Base-by-base conservation (phyloP, 2,113 vertebrate genomes). In the Hystrix brachyura region DNA sequence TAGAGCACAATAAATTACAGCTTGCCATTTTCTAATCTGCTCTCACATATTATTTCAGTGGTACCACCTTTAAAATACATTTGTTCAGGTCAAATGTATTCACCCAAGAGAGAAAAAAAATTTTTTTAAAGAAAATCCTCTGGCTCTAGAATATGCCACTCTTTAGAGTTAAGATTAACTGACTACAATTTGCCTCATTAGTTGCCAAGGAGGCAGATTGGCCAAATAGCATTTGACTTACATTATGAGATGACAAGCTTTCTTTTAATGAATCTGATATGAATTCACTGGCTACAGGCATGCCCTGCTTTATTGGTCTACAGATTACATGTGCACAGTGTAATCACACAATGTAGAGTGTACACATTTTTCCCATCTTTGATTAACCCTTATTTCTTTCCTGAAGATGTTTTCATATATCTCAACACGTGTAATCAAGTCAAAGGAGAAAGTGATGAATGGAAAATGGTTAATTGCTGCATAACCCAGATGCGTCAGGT, bases 101-200 rank as follows among this genome's bases (percentile, higher is more conserved):
- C 1, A 43, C 11, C 55, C 32, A 94, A 96, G 95, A 79, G 91
- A 97, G 78, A 19, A 79, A n/a, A 94, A 93, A 91, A 94, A 69
- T 94, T 92, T 27, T 10, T 76, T 71, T 51, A 19, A 55, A 38
- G 46, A 27, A 62, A 69, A 0, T 7, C 7, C 13, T 94, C 27
- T 34, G 87, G 21, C 85, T 95, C 23, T 79, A 60, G 87, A 80
- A 60, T 91, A 94, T 65, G 38, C 8, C 82, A 5, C 0, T 0
- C 38, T 97, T 92, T 76, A 71, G 85, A 88, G 96, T 72, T 91
- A 98, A 97, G 62, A 98, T 94, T 95, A 97, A 91, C 91, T 96
- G 79, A 94, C 59, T 97, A 88, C 69, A 79, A 65, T 87, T 96
- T 97, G 92, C 94, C 92, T 93, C 82, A 18, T 80, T 96, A 78